Evolutionary conservation across 2,888 invertebrate genomes (phyloP), one percentile per base, ranked within the genome.

Genomic region (Pediacus dermestoides): DNA sequence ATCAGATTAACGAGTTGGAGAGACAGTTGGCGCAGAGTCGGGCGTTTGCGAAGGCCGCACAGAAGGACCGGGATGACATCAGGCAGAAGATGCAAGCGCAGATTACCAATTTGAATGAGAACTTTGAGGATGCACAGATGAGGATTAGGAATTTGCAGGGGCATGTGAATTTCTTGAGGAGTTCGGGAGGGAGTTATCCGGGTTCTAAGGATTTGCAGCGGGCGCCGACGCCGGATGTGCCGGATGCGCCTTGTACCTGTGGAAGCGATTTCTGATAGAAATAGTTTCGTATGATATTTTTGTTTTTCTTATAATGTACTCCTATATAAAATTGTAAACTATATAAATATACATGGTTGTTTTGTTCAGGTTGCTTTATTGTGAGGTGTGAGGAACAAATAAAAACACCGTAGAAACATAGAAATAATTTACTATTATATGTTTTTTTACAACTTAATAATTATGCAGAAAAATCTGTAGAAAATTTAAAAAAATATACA

Each of bases 21-120:
- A 70, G 78, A 33, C 81, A 82, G 56, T 58, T 85, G 40, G 82
- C 81, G 0, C 74, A 77, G 13, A 73, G 77, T 31, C 72, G 81
- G 40, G 83, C 82, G 2, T 74, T 76, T 49, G 80, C 81, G 1
- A 74, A 73, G 55, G 71, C 77, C 1, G 78, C 80, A 0, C 81
- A 82, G 53, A 81, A 80, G 55, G 82, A 83, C 39, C 73, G 81
- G 30, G 81, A 82, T 50, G 82, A 83, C 50, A 77, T 82, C 25
- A 73, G 83, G 34, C 80, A 81, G 59, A 77, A 80, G 44, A 81
- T 83, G 78, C 81, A 82, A 54, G 71, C 77, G 10, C 82, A 83
- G 59, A 76, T 83, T 30, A 78, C 74, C 43, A 78, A 74, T 53
- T 63, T 83, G 41, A 80, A 79, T 55, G 82, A 82, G 54, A 81